A percentile compares a stretch with the other conserved stretches of the same genome.
Evolutionary conservation across 2,888 invertebrate species (phyloP).

Genomic region (Corythucha ciliata): DNA sequence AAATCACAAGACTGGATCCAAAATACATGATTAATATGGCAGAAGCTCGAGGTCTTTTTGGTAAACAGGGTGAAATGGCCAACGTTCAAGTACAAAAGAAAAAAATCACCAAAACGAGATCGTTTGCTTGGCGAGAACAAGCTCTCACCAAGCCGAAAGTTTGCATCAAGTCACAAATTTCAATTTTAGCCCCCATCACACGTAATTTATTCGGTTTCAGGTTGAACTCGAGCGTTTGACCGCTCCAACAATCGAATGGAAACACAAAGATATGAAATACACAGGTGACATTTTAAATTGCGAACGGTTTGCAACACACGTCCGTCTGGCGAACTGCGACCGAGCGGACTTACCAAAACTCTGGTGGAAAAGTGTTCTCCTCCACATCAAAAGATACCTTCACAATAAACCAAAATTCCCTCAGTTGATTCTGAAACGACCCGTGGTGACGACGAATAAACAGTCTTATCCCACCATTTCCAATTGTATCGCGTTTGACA

Average conservation of each 20-base stretch:
- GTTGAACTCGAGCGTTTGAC: slow-evolving; percentile 51
- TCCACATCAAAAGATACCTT: slow-evolving; percentile 17
- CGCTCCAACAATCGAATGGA: slow-evolving; percentile 48
- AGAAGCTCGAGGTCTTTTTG: slow-evolving; percentile 68
- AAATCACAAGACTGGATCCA: slow-evolving; percentile 66
- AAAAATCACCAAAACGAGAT: slow-evolving; percentile 15
- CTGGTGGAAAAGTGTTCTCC: slow-evolving; percentile 27
- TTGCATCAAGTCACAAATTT: too few species aligned
- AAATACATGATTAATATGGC: slow-evolving; percentile 78
- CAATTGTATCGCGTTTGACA: too few species aligned
- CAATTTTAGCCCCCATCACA: neutral
- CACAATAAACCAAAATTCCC: slow-evolving; percentile 18
- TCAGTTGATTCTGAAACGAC: slow-evolving; percentile 6
- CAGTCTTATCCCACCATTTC: too few species aligned
- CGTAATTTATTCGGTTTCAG: slow-evolving; percentile 37
- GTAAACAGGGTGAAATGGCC: slow-evolving; percentile 38
- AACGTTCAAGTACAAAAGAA: slow-evolving; percentile 34
- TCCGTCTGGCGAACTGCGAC: slow-evolving; percentile 15
- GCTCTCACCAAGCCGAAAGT: slow-evolving; percentile 17
- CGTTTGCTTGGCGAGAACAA: slow-evolving; percentile 16
- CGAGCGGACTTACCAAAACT: slow-evolving; percentile 21
- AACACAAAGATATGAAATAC: slow-evolving; percentile 19
- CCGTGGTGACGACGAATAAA: slow-evolving; percentile 5
- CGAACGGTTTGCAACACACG: slow-evolving; percentile 13
- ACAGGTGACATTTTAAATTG: slow-evolving; percentile 14